These are phyloP conservation scores for Junonia oenone DNA, from an alignment of 2,888 invertebrate genomes.

Conservation along the genomic window DNA sequence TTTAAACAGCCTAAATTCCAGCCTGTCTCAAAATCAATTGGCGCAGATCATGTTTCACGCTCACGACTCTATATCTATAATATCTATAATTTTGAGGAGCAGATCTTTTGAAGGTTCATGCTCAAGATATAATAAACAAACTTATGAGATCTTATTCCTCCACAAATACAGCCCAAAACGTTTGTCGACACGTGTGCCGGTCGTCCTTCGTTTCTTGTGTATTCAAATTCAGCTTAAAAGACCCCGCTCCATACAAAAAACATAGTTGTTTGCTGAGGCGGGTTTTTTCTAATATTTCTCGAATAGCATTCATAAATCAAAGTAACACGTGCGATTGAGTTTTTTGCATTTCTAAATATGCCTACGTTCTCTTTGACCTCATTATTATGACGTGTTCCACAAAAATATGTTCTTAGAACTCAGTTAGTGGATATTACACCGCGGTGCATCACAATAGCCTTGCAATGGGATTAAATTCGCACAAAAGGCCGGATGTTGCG, in stretches of 20 bases:
- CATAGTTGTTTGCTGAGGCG: constrained; percentile 35
- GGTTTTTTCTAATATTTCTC: constrained; percentile 18
- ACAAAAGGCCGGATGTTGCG: constrained; percentile 66
- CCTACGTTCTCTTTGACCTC: constrained; percentile 5
- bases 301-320: constrained; percentile 5
- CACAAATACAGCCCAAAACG: constrained; percentile 59
- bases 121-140: constrained; percentile 32
- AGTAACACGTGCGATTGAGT: constrained; percentile 22
- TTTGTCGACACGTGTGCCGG: constrained; percentile 64
- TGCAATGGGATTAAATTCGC: constrained; percentile 42
- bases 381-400: constrained; percentile 19
- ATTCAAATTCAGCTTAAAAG: constrained; percentile 57
- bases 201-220: constrained; percentile 57
- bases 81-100: background rate
- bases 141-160: constrained; percentile 28
- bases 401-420: constrained; percentile 27
- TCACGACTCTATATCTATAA: constrained; percentile 5
- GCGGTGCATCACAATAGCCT: constrained; percentile 31
- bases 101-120: constrained; percentile 23
- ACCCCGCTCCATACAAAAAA: constrained; percentile 51
- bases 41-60: constrained; percentile 18
- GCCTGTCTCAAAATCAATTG: constrained; percentile 24
- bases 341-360: constrained; percentile 9
- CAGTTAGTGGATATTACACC: constrained; percentile 26
- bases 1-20: constrained; percentile 34